Percentiles rank a stretch among this genome's conserved stretches.
Conservation (phyloP, 2,888 invertebrate genomes). For the Galeruca laticollis region DNA sequence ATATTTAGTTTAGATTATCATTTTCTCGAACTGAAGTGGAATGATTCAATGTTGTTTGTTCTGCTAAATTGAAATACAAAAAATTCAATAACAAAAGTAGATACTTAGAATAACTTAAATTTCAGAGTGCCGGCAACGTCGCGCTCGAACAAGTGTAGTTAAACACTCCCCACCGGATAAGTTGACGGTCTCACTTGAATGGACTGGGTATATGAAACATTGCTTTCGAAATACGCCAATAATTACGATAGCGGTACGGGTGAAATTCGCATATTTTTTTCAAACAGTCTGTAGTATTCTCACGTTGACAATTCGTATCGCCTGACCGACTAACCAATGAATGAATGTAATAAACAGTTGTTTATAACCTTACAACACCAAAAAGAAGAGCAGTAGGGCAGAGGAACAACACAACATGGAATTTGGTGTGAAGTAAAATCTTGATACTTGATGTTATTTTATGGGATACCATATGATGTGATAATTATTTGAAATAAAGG, state of each 20-base stretch:
- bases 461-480: too few species aligned
- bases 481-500: too few species aligned
- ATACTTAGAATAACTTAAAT: neutral
- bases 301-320: neutral
- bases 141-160: neutral
- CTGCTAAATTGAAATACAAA: neutral
- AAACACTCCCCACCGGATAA: neutral
- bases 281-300: neutral
- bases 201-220: neutral
- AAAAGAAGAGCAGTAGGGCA: neutral
- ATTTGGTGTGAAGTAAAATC: neutral
- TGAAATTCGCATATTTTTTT: neutral
- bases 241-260: neutral
- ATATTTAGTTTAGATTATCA: neutral
- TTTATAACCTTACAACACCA: neutral
- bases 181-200: neutral
- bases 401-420: neutral
- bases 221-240: neutral
- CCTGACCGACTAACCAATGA: neutral
- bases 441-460: neutral
- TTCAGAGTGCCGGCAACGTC: neutral
- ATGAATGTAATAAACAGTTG: slow-evolving; percentile 7
- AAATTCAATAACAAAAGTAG: neutral
- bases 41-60: neutral
- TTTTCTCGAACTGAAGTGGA: neutral